Conservation (phyloP, 2,797 vertebrate genomes). For the Cyprinella venusta region DNA sequence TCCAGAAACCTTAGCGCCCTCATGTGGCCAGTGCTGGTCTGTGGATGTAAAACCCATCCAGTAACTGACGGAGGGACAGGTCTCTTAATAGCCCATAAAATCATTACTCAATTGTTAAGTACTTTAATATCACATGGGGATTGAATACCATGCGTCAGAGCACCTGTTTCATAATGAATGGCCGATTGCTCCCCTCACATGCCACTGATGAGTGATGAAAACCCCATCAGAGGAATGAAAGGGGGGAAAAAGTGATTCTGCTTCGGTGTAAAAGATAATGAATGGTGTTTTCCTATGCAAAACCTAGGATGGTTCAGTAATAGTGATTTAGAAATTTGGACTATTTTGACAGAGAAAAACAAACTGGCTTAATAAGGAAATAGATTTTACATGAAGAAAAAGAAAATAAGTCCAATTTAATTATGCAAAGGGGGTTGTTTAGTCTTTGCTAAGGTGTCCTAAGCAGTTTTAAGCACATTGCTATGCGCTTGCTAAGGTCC, state of each 20-base stretch:
- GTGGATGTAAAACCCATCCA: slow-evolving; percentile 24
- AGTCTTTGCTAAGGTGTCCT: neutral
- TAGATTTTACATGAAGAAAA: neutral
- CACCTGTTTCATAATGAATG: slow-evolving; percentile 38
- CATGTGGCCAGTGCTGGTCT: slow-evolving; percentile 71
- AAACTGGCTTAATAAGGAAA: neutral
- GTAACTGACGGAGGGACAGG: neutral
- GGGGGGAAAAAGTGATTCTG: neutral
- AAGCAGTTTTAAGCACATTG: neutral
- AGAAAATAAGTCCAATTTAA: neutral
- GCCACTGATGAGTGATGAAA: neutral
- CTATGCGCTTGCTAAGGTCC: neutral
- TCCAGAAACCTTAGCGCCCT: slow-evolving; percentile 71
- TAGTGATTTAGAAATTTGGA: neutral
- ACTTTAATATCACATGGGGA: slow-evolving; percentile 38
- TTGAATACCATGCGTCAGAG: slow-evolving; percentile 19
- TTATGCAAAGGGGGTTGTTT: neutral
- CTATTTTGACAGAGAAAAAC: neutral
- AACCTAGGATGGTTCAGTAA: neutral
- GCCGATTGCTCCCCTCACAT: neutral
- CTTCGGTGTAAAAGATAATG: neutral
- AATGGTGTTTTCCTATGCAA: neutral
- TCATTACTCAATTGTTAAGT: slow-evolving; percentile 35
- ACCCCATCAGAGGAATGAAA: neutral
- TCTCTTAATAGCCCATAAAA: slow-evolving; percentile 31